Evolutionary conservation across 2,888 invertebrate species (phyloP).

Genomic region (Capitulum mitella): DNA sequence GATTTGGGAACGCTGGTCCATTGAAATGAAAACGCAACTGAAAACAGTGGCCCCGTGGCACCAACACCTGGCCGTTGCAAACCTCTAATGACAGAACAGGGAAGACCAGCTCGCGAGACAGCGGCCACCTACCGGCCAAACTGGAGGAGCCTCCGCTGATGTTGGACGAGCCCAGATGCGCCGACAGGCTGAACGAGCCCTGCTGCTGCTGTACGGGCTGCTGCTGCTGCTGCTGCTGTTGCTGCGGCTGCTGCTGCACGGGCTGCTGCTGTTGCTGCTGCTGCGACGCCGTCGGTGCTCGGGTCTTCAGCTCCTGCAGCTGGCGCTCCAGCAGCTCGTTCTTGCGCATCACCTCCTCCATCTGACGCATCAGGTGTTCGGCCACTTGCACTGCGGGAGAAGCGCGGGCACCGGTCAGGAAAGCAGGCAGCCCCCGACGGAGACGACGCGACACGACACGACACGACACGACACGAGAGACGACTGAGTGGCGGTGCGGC

Average conservation of each 20-base stretch:
- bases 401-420: too few species aligned
- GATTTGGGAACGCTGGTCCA: too few species aligned
- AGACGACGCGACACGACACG: not conserved
- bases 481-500: too few species aligned
- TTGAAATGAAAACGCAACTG: too few species aligned
- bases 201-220: not conserved
- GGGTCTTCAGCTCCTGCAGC: slow-evolving; percentile 7
- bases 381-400: not conserved
- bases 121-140: not conserved
- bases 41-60: too few species aligned
- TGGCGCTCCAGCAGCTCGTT: not conserved
- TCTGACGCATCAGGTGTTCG: too few species aligned
- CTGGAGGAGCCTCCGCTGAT: not conserved
- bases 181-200: not conserved
- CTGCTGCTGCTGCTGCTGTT: not conserved
- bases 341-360: not conserved
- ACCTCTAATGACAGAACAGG: too few species aligned
- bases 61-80: too few species aligned
- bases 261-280: not conserved
- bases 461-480: too few species aligned
- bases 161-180: not conserved
- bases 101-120: too few species aligned
- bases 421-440: too few species aligned
- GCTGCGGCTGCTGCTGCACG: not conserved
- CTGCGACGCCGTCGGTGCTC: too few species aligned